Evolutionary conservation across 2,888 invertebrate species (phyloP).

Genomic region (Poecilobothrus nobilitatus): DNA sequence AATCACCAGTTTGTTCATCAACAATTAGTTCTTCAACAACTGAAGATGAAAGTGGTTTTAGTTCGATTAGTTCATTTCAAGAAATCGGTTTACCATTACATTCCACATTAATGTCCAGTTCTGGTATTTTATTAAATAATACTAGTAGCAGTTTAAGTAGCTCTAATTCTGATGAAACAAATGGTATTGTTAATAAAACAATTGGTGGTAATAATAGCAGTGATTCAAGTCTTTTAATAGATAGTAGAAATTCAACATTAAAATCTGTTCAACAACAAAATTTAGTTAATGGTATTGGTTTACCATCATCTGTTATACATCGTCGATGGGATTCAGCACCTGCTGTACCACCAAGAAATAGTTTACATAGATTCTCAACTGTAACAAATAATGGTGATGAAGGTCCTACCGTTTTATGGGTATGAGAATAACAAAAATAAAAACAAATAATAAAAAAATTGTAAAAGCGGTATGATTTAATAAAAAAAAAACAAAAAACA

Average conservation of each 20-base stretch:
- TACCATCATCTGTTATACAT: slow-evolving; percentile 9
- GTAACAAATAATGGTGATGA: slow-evolving; percentile 18
- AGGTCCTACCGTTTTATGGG: slow-evolving; percentile 25
- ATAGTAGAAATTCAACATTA: slow-evolving; percentile 4
- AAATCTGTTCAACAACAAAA: neutral
- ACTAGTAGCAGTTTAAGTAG: neutral
- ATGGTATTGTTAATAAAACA: neutral
- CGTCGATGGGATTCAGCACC: slow-evolving; percentile 24
- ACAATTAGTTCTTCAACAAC: slow-evolving; percentile 36
- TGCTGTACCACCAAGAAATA: slow-evolving; percentile 20
- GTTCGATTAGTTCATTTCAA: slow-evolving; percentile 76
- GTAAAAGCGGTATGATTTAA: neutral
- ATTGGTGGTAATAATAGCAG: neutral
- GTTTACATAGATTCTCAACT: slow-evolving; percentile 18
- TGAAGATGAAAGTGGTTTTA: slow-evolving; percentile 79
- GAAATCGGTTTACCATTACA: slow-evolving; percentile 61
- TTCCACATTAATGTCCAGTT: slow-evolving; percentile 21
- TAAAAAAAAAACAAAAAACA: neutral
- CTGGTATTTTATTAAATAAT: neutral
- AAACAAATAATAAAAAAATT: neutral
- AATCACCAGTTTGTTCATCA: slow-evolving; percentile 24
- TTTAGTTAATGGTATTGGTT: neutral
- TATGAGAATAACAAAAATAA: slow-evolving; percentile 17
- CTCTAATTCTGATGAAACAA: neutral
- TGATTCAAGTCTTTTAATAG: neutral